Evolutionary conservation across 2,797 vertebrate genomes (phyloP).

Genomic region (Enteromius anoplus): DNA sequence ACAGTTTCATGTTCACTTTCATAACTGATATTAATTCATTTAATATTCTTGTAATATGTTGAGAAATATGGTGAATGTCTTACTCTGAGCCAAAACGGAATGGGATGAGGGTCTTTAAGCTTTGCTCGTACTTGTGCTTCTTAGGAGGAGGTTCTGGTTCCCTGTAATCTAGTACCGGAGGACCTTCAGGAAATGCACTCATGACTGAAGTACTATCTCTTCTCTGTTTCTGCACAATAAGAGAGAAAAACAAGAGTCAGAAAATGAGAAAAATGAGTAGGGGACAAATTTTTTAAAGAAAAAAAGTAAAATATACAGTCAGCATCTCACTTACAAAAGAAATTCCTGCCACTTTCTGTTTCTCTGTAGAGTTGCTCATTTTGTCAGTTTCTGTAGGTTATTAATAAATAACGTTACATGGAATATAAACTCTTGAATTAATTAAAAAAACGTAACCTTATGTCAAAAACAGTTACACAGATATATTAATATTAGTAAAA

Average conservation of each 20-base stretch:
- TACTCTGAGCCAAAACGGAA: conserved; percentile 71
- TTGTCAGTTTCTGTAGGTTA: conserved; percentile 32
- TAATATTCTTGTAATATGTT: background rate
- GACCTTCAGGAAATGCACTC: conserved; percentile 41
- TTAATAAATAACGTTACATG: background rate
- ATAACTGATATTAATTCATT: background rate
- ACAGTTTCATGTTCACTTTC: background rate
- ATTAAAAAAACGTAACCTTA: background rate
- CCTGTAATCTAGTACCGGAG: conserved; percentile 43
- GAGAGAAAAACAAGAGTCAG: background rate
- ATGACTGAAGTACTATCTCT: conserved; percentile 24
- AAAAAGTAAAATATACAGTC: background rate
- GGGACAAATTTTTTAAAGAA: background rate
- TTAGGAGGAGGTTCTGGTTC: conserved; percentile 32
- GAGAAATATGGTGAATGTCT: conserved; percentile 45
- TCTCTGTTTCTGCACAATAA: conserved; percentile 45
- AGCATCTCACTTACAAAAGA: conserved; percentile 68
- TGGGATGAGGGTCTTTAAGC: conserved; percentile 72
- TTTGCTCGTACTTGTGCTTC: conserved; percentile 67
- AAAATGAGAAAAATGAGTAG: background rate
- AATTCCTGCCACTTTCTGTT: background rate
- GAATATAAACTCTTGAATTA: background rate
- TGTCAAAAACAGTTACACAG: background rate
- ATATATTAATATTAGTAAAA: conserved; percentile 1
- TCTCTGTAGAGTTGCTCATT: conserved; percentile 61